Percentiles rank a stretch among this genome's conserved stretches.
Conservation (phyloP, 2,888 invertebrate species). For the Dynastes tityus region DNA sequence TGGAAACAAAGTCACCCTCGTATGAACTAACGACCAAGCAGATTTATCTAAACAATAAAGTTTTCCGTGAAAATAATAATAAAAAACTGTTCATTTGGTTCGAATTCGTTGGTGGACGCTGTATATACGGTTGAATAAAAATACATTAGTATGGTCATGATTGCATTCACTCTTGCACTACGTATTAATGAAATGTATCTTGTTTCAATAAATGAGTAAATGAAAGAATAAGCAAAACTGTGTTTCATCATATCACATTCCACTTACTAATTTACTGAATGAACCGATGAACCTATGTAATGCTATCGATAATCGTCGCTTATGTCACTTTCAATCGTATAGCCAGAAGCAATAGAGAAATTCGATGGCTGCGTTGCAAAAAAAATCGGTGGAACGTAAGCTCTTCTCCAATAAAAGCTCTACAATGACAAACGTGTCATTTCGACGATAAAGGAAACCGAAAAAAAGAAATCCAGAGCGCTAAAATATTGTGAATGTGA, state of each 20-base stretch:
- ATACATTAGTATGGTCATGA: no score
- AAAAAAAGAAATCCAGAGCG: conserved; percentile 47
- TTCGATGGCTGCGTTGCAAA: conserved; percentile 1
- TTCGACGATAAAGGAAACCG: conserved; percentile 49
- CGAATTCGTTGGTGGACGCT: no score
- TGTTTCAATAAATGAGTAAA: no score
- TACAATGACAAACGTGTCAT: conserved; percentile 36
- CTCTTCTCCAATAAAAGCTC: conserved; percentile 16
- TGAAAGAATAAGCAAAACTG: no score
- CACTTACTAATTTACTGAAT: not conserved
- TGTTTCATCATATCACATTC: not conserved
- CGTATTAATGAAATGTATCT: no score
- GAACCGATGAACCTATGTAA: not conserved
- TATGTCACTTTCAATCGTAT: conserved; percentile 1
- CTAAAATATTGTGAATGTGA: conserved; percentile 57
- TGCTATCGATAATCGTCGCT: not conserved
- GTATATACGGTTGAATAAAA: no score
- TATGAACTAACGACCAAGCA: no score
- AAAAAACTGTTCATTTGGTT: no score
- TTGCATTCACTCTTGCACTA: no score
- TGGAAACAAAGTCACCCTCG: no score
- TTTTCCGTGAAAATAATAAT: no score
- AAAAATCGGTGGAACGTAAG: conserved; percentile 28
- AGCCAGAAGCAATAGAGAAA: not conserved
- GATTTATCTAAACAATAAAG: no score